Base-by-base conservation (phyloP, 2,797 vertebrate genomes). In the Halcyon badia region DNA sequence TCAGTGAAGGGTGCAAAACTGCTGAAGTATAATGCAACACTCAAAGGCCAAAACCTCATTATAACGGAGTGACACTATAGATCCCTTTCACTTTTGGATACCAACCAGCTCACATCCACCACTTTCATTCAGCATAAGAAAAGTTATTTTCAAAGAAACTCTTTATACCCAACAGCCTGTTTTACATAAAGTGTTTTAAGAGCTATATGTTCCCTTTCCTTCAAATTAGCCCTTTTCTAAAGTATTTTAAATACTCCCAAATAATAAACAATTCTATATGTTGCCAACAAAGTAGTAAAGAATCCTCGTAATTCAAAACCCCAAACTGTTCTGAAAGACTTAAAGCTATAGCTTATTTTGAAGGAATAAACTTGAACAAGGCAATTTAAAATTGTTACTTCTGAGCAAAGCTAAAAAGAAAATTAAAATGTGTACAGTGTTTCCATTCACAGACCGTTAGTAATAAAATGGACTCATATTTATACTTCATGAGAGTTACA, bases 401-500 rank as follows among this genome's bases (percentile, higher is more conserved):
- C 72, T 75, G 25, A 88, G 69, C 24, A 91, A 95, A 93, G 22
- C 62, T 90, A 65, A 91, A 73, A 92, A 92, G 68, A 90, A 95
- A 90, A 90, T 79, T 76, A 91, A 94, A 92, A 78, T 62, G 48
- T 83, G n/a, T 65, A 65, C 33, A 83, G 26, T 42, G 18, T 85
- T 89, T 87, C 68, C 60, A 89, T 75, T 94, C 37, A 83, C 37
- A 85, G 46, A 25, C 52, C 1, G 1, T 91, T 78, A 92, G 72
- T 75, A 94, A 89, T 58, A 91, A 87, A 72, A 92, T 17, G 78
- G 91, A 90, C n/a, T 60, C 65, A 81, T 21, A 92, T 94, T 94
- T 92, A 65, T 37, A 84, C 92, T 92, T 89, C 39, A 79, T 82
- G 94, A 24, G 58, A 93, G 97, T 97, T 96, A 98, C 86, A 97